Base-by-base conservation (phyloP, 2,797 vertebrate genomes). In the Amniataba percoides region DNA sequence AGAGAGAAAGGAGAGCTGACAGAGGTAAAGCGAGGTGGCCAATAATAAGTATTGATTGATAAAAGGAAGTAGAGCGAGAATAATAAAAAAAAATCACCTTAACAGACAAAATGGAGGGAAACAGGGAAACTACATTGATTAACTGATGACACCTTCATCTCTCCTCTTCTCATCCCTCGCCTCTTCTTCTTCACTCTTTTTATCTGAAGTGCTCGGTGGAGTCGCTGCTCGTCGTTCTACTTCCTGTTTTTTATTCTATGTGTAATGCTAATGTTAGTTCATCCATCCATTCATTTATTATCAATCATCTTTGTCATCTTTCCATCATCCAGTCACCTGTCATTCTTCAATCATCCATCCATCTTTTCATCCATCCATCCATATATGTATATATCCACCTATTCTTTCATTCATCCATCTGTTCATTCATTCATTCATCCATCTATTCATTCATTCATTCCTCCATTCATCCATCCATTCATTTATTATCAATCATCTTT, bases 21-120 rank as follows among this genome's bases (percentile, higher is more conserved):
- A 52, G 53, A 78, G 69, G 74, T 19, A 64, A 83, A 71, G 82
- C 27, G 82, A 86, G 81, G 62, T 48, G 75, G 77, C 78, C 86
- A 60, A 91, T 90, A 88, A 90, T 75, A 87, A 80, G 80, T 89
- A 93, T 92, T 83, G 92, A 92, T 88, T 84, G 88, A 88, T 89
- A 82, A 90, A 31, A 61, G 74, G 91, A 93, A 93, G 88, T 91
- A 88, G 91, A 92, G 91, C 89, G 75, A 85, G 78, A 87, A 91
- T 87, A 91, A 92, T 88, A 78, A 15, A 66, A 53, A 72, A 66
- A 78, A 83, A 87, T 73, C 77, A 66, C 71, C 84, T 83, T 77
- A 78, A 88, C 87, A 88, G 74, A 71, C 60, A 70, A 60, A 83
- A 63, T 23, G 71, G 80, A 81, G 80, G 58, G 76, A 88, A 89